Evolutionary conservation across 64 coral and sea anemone genomes (phyloP).

Genomic region (Montipora sp.): DNA sequence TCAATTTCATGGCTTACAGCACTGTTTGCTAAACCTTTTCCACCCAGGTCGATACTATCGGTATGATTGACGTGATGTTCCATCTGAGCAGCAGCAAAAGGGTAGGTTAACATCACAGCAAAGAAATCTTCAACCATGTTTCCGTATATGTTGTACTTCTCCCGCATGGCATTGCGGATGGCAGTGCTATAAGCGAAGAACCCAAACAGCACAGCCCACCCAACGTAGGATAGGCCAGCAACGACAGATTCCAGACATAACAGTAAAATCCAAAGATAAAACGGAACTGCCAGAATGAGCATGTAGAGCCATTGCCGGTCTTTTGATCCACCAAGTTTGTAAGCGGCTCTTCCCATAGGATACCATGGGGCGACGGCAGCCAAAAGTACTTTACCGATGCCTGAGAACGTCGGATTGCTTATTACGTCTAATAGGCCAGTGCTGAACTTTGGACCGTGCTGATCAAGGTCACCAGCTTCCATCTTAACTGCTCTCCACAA

Average conservation of each 20-base stretch:
- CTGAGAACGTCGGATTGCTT: neutral
- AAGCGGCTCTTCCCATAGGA: constrained; percentile 18
- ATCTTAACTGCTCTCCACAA: constrained; percentile 57
- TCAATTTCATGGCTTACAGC: neutral
- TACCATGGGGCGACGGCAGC: constrained; percentile 43
- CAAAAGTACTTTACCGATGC: constrained; percentile 7
- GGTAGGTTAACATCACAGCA: constrained; percentile 35
- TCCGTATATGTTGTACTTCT: constrained; percentile 34
- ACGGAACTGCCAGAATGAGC: constrained; percentile 7
- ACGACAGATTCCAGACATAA: neutral
- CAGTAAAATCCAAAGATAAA: constrained; percentile 43
- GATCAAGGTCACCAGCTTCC: constrained; percentile 49
- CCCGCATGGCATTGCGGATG: constrained; percentile 35
- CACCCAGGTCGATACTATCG: neutral
- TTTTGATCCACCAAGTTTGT: constrained; percentile 16
- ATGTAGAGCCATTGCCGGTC: neutral
- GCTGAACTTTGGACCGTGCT: constrained; percentile 24
- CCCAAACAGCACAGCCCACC: constrained; percentile 6
- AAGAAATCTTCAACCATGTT: constrained; percentile 56
- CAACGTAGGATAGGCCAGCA: constrained; percentile 1
- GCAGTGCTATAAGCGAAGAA: constrained; percentile 35
- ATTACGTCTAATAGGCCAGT: constrained; percentile 24
- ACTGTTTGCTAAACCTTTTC: neutral
- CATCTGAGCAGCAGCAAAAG: constrained; percentile 39
- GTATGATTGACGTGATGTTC: constrained; percentile 8